A percentile compares a stretch with the other conserved stretches of the same genome.
These are phyloP conservation scores for Hemicrepidius hirtus DNA, from an alignment of 2,888 invertebrate species.

Conservation along the genomic window DNA sequence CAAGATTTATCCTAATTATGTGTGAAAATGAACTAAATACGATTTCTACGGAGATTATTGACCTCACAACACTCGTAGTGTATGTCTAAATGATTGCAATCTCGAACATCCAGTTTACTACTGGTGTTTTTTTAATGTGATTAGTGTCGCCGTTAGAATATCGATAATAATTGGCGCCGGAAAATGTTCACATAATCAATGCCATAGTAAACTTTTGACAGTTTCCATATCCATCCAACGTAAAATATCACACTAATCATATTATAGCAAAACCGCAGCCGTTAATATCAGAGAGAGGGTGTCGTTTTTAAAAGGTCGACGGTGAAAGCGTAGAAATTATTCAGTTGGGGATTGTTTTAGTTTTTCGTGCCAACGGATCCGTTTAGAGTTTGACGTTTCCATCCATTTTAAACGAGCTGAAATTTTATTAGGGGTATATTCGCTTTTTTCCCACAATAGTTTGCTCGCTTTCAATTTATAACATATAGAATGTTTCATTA, in stretches of 20 bases:
- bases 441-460: neutral
- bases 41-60: constrained; percentile 18
- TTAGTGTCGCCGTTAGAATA: neutral
- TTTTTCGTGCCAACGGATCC: constrained; percentile 33
- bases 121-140: constrained; percentile 2
- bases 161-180: constrained; percentile 15
- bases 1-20: constrained; percentile 29
- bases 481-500: neutral
- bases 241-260: constrained; percentile 29
- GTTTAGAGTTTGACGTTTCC: constrained; percentile 28
- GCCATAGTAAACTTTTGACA: constrained; percentile 1
- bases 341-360: constrained; percentile 34
- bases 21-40: constrained; percentile 38
- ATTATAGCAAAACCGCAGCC: constrained; percentile 25
- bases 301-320: constrained; percentile 30
- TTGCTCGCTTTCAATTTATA: neutral
- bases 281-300: constrained; percentile 33
- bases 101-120: constrained; percentile 6
- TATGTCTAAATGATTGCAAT: constrained; percentile 12
- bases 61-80: constrained; percentile 17
- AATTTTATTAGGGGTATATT: constrained; percentile 22
- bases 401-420: constrained; percentile 26
- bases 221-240: constrained; percentile 16
- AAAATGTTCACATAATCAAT: constrained; percentile 1
- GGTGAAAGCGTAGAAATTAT: constrained; percentile 25